phyloP scores from a whole-genome alignment of 1,140 invertebrate genomes.

The Hyles euphorbiae region DNA sequence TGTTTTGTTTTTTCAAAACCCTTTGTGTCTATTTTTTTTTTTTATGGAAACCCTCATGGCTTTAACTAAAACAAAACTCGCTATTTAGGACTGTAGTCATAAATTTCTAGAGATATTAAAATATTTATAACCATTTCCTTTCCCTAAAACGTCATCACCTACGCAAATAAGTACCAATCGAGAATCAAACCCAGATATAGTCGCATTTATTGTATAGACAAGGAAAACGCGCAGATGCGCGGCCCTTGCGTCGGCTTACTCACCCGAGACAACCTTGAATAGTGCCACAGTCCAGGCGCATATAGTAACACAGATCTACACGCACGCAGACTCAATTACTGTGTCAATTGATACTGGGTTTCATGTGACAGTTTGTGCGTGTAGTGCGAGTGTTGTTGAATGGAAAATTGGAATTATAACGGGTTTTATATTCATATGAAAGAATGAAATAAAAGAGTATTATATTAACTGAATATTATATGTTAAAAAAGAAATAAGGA shows the following conservation, averaged over 20 bases:
- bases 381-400: not conserved
- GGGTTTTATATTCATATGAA: not conserved
- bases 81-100: too few relatives aligned
- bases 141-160: too few relatives aligned
- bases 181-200: too few relatives aligned
- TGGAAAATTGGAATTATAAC: not conserved
- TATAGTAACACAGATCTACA: not conserved
- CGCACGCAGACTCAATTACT: not conserved
- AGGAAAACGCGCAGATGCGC: constrained; percentile 14
- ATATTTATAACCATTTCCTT: too few relatives aligned
- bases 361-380: not conserved
- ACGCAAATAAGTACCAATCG: too few relatives aligned
- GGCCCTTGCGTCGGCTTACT: constrained; percentile 8
- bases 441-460: not conserved
- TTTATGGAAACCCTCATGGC: too few relatives aligned
- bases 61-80: too few relatives aligned
- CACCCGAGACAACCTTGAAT: constrained; percentile 9
- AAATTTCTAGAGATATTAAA: too few relatives aligned
- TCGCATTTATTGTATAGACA: not conserved
- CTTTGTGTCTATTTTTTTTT: too few relatives aligned
- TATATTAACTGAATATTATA: not conserved
- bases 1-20: too few relatives aligned
- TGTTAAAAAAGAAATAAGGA: too few relatives aligned
- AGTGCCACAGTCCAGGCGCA: constrained; percentile 2
- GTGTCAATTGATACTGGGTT: not conserved